These are phyloP conservation scores for Oryzias curvinotus DNA, from an alignment of 2,113 vertebrate genomes.

Conservation along the genomic window DNA sequence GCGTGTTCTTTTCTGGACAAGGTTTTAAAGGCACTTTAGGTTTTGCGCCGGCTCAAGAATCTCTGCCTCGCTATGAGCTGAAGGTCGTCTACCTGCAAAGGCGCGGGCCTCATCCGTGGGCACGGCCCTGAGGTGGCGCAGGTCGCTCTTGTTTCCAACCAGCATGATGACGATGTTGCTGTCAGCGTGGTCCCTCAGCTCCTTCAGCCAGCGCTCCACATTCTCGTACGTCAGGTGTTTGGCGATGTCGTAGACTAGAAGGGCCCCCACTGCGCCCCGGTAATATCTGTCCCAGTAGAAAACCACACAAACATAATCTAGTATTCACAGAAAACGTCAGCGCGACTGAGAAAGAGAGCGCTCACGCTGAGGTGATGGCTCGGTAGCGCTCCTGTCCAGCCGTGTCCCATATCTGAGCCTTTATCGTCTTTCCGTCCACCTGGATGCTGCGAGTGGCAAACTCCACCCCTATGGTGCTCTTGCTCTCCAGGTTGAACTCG, in stretches of 20 bases:
- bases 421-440: constrained; percentile 97
- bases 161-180: constrained; percentile 98
- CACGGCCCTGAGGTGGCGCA: constrained; percentile 92
- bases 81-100: constrained; percentile 82
- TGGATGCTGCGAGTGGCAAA: constrained; percentile 98
- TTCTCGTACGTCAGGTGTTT: constrained; percentile 97
- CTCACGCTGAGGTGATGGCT: constrained; percentile 97
- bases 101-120: constrained; percentile 93
- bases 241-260: constrained; percentile 95
- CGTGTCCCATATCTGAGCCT: constrained; percentile 98
- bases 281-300: constrained; percentile 82
- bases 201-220: constrained; percentile 96
- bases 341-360: background rate
- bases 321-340: background rate
- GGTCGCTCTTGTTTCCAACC: constrained; percentile 96
- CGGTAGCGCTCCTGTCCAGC: constrained; percentile 97
- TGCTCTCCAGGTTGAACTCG: constrained; percentile 98
- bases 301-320: background rate
- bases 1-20: constrained; percentile 91
- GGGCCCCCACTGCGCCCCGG: constrained; percentile 89
- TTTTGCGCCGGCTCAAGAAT: background rate
- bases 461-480: constrained; percentile 98
- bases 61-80: rapidly evolving
- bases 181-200: constrained; percentile 93
- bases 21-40: constrained; percentile 17